Evolutionary conservation across 2,113 vertebrate species (phyloP).

Genomic region (Petrocephalus zakoni): DNA sequence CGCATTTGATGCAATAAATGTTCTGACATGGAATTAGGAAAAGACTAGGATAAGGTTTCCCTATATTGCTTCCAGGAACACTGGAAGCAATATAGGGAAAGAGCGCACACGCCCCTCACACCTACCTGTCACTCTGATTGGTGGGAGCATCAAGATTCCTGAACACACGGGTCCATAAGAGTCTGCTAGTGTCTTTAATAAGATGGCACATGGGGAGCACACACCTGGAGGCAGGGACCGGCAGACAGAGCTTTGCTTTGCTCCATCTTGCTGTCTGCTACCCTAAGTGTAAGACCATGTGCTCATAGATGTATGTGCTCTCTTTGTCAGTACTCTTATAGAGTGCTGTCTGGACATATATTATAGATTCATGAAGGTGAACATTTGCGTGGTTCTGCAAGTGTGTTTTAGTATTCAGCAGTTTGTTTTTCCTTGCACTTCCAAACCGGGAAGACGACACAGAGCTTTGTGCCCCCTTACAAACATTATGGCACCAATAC

Average conservation of each 20-base stretch:
- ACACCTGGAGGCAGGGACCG: not conserved
- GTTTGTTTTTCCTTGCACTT: not conserved
- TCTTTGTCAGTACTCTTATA: not conserved
- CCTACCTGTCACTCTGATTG: not conserved
- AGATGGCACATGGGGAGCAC: not conserved
- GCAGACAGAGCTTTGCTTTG: not conserved
- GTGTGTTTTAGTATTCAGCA: not conserved
- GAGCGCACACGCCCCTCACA: not conserved
- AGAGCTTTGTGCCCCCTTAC: not conserved
- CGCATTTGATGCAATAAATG: not conserved
- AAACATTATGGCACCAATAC: not conserved
- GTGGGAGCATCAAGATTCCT: not conserved
- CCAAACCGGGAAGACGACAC: not conserved
- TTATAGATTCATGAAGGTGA: not conserved
- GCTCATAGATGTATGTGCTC: not conserved
- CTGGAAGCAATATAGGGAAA: not conserved
- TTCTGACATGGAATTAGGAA: not conserved
- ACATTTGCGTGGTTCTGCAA: not conserved
- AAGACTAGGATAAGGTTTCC: not conserved
- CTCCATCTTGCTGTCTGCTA: not conserved
- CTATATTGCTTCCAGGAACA: too few species aligned
- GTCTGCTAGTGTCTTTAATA: not conserved
- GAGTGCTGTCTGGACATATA: not conserved
- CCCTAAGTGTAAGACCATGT: not conserved
- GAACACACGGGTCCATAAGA: not conserved